A percentile compares a stretch with the other conserved stretches of the same genome.
phyloP scores from a whole-genome alignment of 2,888 invertebrate species.

The Eristalis tenax region DNA sequence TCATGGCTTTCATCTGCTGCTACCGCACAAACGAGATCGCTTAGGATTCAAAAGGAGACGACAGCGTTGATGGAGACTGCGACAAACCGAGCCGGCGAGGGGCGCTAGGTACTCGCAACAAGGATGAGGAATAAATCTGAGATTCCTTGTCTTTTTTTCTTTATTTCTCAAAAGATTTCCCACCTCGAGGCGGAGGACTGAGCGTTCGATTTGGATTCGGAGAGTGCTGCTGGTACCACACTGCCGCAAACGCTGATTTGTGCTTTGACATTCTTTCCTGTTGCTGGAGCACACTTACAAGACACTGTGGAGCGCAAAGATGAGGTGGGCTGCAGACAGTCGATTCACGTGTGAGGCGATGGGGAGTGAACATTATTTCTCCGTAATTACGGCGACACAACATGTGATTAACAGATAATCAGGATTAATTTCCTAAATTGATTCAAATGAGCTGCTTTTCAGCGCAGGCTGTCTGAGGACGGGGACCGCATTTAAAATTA shows the following conservation, averaged over 20 bases:
- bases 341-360: neutral
- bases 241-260: constrained; percentile 41
- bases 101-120: constrained; percentile 2
- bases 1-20: neutral
- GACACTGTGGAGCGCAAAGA: neutral
- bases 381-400: constrained; percentile 68
- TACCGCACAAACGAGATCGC: constrained; percentile 13
- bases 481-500: constrained; percentile 7
- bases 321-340: constrained; percentile 16
- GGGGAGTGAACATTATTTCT: constrained; percentile 51
- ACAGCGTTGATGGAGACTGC: neutral
- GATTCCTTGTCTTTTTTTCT: constrained; percentile 25
- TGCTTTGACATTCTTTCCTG: constrained; percentile 59
- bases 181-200: neutral
- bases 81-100: constrained; percentile 1
- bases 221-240: neutral
- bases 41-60: constrained; percentile 2
- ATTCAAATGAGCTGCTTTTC: constrained; percentile 52
- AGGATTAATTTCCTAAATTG: constrained; percentile 65
- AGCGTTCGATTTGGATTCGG: constrained; percentile 14
- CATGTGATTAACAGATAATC: constrained; percentile 71
- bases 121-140: constrained; percentile 54
- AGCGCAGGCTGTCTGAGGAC: neutral
- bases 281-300: constrained; percentile 14
- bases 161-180: constrained; percentile 8